Evolutionary conservation across 2,888 invertebrate genomes (phyloP), one percentile per base, ranked within the genome.

Genomic region (Polyploca ridens): DNA sequence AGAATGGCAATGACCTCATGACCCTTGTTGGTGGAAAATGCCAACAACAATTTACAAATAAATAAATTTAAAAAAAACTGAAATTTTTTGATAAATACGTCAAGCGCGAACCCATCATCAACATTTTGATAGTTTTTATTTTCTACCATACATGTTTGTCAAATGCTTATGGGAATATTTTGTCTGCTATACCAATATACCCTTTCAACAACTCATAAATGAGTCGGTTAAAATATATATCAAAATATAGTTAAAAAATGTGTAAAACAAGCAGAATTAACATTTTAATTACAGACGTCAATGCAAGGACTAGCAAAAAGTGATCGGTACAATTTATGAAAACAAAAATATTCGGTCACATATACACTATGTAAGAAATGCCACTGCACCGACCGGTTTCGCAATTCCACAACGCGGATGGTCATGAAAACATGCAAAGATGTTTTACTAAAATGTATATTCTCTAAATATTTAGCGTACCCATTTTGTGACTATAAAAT

Each of bases 271-370:
- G 44, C 41, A 10, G 3, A 44, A 14, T 14, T 13, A 14, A 41
- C 11, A 41, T 44, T 44, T 46, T n/a, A 7, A n/a, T 46, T 46
- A n/a, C 6, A n/a, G 0, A 7, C 10, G 46, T n/a, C n/a, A 46
- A 46, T 46, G 46, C n/a, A 46, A 46, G 46, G 14, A n/a, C n/a
- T 46, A 46, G 46, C 46, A n/a, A 46, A 46, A 46, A 46, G 46
- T 46, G n/a, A n/a, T 46, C n/a, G 6, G 14, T n/a, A 14, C 13
- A 38, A 38, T 41, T 41, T 7, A 41, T 41, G 3, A 13, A 41
- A 41, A 13, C 13, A 1, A n/a, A 46, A 46, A 46, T 46, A 46
- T 46, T 46, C 6, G 46, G 46, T 46, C 46, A 46, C n/a, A 46
- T n/a, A 44, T 44, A 14, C 44, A 44, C 44, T 46, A n/a, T 6